Conservation (phyloP, 1,140 invertebrate genomes). For the Nephila pilipes region DNA sequence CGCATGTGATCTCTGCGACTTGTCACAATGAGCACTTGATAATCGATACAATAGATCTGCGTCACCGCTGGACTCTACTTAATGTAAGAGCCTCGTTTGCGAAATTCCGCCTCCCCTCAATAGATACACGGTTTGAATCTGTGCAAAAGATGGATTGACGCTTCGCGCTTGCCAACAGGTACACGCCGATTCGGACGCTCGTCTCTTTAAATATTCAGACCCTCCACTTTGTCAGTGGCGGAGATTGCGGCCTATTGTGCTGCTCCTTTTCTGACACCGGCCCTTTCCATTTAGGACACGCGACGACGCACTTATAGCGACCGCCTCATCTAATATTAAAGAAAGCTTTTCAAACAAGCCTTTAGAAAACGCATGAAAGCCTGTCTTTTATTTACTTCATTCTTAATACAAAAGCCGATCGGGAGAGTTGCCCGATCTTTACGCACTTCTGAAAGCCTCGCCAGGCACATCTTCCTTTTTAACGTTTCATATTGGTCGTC, state of each 20-base stretch:
- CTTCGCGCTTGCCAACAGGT: slow-evolving; percentile 64
- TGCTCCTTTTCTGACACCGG: slow-evolving; percentile 58
- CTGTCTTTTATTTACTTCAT: slow-evolving; percentile 67
- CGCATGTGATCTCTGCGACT: slow-evolving; percentile 20
- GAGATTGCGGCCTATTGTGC: slow-evolving; percentile 71
- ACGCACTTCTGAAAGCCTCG: slow-evolving; percentile 27
- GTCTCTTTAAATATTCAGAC: slow-evolving; percentile 67
- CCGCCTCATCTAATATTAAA: slow-evolving; percentile 72
- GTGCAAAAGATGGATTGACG: slow-evolving; percentile 61
- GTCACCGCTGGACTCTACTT: background rate
- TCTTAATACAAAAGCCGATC: slow-evolving; percentile 52
- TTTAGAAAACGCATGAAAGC: slow-evolving; percentile 68
- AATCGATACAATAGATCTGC: slow-evolving; percentile 1
- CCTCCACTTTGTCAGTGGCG: slow-evolving; percentile 69
- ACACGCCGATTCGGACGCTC: slow-evolving; percentile 37
- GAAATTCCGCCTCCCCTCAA: slow-evolving; percentile 37
- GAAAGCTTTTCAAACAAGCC: slow-evolving; percentile 63
- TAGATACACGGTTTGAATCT: background rate
- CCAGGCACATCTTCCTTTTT: slow-evolving; percentile 51
- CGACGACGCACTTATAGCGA: slow-evolving; percentile 59
- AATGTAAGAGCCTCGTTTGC: background rate
- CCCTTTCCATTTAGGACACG: slow-evolving; percentile 60
- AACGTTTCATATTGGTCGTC: slow-evolving; percentile 63
- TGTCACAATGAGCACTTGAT: background rate
- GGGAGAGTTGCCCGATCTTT: slow-evolving; percentile 1